Conservation (phyloP, 2,113 vertebrate genomes). For the Apteryx owenii region DNA sequence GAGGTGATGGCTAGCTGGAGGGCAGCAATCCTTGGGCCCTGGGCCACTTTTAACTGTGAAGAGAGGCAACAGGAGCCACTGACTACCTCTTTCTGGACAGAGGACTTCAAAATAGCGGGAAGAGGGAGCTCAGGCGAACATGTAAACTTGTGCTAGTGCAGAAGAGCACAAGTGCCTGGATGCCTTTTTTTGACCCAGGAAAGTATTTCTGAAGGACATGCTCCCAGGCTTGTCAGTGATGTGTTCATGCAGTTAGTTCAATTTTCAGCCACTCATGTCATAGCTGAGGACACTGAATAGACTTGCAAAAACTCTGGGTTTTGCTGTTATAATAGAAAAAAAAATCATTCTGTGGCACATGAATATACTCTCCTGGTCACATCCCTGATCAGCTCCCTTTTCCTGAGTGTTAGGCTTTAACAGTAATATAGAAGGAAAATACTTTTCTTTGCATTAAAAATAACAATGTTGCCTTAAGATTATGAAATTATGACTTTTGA, state of each 20-base stretch:
- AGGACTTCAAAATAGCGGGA: not conserved
- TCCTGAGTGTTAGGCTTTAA: not conserved
- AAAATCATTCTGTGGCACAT: not conserved
- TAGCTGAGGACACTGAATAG: not conserved
- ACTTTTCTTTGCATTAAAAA: not conserved
- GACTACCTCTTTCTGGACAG: not conserved
- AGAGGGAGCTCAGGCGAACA: not conserved
- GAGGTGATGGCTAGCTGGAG: not conserved
- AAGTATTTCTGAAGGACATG: not conserved
- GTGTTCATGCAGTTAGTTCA: not conserved
- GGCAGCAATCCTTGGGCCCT: not conserved
- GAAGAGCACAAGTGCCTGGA: fast-evolving
- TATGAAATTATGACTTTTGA: not conserved
- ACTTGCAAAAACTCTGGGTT: not conserved
- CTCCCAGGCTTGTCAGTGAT: not conserved
- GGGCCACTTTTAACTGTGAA: not conserved
- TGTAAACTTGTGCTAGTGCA: not conserved
- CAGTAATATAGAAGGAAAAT: not conserved
- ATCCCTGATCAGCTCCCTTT: conserved; percentile 3
- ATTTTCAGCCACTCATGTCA: not conserved
- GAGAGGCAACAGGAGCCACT: not conserved
- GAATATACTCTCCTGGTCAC: not conserved
- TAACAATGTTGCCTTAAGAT: not conserved
- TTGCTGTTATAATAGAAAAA: not conserved
- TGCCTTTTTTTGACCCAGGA: not conserved